A percentile compares a stretch with the other conserved stretches of the same genome.
Evolutionary conservation across 2,888 invertebrate genomes (phyloP).

Genomic region (Lamellibrachia columna): DNA sequence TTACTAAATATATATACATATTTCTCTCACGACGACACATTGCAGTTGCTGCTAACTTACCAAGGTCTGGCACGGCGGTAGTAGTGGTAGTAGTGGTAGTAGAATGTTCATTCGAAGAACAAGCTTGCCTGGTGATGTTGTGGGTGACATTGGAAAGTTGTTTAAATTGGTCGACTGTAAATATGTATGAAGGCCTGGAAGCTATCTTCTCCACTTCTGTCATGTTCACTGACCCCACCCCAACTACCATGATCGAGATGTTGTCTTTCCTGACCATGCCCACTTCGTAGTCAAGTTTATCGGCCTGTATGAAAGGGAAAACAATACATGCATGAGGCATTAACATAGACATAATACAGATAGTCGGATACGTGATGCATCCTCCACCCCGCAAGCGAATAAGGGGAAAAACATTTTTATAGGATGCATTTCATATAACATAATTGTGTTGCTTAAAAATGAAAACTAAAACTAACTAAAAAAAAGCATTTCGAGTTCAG

Average conservation of each 20-base stretch:
- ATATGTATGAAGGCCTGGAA: neutral
- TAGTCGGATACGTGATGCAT: no score
- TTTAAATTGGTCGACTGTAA: neutral
- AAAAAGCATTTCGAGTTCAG: no score
- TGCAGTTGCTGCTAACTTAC: neutral
- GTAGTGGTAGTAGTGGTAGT: neutral
- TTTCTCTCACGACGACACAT: no score
- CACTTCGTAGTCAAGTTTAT: neutral
- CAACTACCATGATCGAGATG: neutral
- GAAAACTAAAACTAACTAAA: no score
- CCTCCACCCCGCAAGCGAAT: no score
- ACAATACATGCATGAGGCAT: no score
- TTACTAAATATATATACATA: no score
- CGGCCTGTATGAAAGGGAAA: neutral
- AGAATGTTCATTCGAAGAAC: neutral
- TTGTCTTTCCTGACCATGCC: neutral
- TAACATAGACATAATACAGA: no score
- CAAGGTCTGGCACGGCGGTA: neutral
- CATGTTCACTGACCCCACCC: neutral
- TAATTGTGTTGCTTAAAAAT: no score
- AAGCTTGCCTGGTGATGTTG: neutral
- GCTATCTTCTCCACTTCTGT: neutral
- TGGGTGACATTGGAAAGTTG: neutral
- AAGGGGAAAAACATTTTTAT: no score
- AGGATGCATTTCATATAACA: no score